These are phyloP conservation scores for Tonatia bakeri DNA, from an alignment of 2,113 vertebrate genomes.

Conservation along the genomic window DNA sequence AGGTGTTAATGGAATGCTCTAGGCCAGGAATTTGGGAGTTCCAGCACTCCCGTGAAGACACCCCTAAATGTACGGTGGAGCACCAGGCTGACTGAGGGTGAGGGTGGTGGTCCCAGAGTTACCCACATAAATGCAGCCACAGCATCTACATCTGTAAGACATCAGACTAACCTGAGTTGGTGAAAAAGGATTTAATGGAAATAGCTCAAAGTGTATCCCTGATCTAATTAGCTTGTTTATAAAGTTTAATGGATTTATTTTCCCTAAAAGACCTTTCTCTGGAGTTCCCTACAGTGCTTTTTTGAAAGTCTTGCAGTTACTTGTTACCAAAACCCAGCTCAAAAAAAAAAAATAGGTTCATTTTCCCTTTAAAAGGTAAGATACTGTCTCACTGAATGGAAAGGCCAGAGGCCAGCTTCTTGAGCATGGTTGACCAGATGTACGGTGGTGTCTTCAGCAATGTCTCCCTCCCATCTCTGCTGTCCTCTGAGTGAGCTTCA, in stretches of 20 bases:
- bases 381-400: not conserved
- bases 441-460: accelerated
- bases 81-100: not conserved
- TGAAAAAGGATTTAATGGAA: not conserved
- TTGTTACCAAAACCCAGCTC: not conserved
- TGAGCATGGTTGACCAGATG: accelerated
- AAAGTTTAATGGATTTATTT: conserved; percentile 10
- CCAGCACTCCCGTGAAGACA: not conserved
- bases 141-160: not conserved
- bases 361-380: not conserved
- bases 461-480: not conserved
- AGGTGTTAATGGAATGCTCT: conserved; percentile 58
- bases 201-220: not conserved
- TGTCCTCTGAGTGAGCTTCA: too few species aligned
- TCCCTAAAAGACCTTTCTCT: not conserved
- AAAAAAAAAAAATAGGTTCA: not conserved
- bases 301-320: not conserved
- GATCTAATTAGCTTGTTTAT: conserved; percentile 26
- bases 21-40: conserved; percentile 11
- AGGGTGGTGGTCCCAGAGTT: not conserved
- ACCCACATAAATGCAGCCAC: not conserved
- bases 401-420: not conserved
- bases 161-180: not conserved
- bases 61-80: not conserved
- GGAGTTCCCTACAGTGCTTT: not conserved